These are phyloP conservation scores for Cavia porcellus DNA, from an alignment of 2,113 vertebrate species.

Conservation along the genomic window DNA sequence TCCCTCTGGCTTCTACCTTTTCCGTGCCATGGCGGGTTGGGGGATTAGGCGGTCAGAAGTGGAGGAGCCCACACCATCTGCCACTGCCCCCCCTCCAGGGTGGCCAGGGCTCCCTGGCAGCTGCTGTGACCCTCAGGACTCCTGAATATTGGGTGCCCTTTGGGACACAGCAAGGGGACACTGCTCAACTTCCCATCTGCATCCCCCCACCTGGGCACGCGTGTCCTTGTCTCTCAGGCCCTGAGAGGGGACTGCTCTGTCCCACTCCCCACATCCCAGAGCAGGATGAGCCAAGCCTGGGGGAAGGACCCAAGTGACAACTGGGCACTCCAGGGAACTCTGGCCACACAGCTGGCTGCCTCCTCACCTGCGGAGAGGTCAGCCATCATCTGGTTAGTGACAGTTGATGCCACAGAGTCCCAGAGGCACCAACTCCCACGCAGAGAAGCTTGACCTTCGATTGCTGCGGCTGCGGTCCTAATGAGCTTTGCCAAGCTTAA, in stretches of 20 bases:
- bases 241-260: not conserved
- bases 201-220: not conserved
- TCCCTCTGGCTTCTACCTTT: not conserved
- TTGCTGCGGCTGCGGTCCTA: not conserved
- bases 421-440: not conserved
- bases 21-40: not conserved
- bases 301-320: too few relatives aligned
- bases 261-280: not conserved
- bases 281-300: not conserved
- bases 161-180: not conserved
- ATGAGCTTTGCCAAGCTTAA: constrained; percentile 12
- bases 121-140: not conserved
- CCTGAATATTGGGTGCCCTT: not conserved
- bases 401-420: not conserved
- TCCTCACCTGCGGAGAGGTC: not conserved
- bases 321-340: not conserved
- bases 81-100: not conserved
- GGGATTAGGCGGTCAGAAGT: not conserved
- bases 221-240: not conserved
- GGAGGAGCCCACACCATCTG: not conserved
- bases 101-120: not conserved
- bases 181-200: not conserved
- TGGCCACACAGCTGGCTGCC: not conserved
- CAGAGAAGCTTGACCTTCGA: constrained; percentile 56
- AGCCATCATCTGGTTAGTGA: not conserved